These are phyloP conservation scores for Cuniculus paca DNA, from an alignment of 2,797 vertebrate genomes.

Conservation along the genomic window DNA sequence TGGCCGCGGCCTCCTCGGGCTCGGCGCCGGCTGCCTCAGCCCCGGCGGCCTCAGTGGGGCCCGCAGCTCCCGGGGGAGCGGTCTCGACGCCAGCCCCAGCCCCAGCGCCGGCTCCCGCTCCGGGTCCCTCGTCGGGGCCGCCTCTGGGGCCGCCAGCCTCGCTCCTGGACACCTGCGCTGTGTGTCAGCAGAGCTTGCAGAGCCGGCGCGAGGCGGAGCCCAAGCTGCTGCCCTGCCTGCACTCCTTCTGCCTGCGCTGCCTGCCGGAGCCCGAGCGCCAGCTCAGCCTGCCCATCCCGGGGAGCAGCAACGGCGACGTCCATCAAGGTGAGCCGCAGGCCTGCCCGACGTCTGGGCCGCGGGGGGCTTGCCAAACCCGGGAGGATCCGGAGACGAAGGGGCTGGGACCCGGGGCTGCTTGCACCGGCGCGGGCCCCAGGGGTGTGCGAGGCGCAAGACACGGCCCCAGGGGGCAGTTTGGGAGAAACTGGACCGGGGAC, in stretches of 20 bases:
- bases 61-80: conserved; percentile 67
- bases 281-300: conserved; percentile 95
- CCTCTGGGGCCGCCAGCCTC: conserved; percentile 90
- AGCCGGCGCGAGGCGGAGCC: conserved; percentile 96
- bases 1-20: conserved; percentile 82
- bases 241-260: conserved; percentile 98
- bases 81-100: conserved; percentile 80
- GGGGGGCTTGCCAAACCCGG: background rate
- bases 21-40: conserved; percentile 81
- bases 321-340: conserved; percentile 94
- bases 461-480: conserved; percentile 53
- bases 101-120: conserved; percentile 82
- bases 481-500: background rate
- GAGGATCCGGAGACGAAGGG: conserved; percentile 36
- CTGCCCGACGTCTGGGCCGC: background rate
- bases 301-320: conserved; percentile 96
- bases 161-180: conserved; percentile 97
- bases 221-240: conserved; percentile 98
- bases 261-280: conserved; percentile 96
- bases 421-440: conserved; percentile 80
- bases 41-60: conserved; percentile 82
- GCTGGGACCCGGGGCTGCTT: conserved; percentile 69
- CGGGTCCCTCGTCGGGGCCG: conserved; percentile 85
- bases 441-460: background rate
- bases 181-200: conserved; percentile 98